These are phyloP conservation scores for Aphelocoma coerulescens DNA, from an alignment of 2,113 vertebrate species.

Conservation along the genomic window DNA sequence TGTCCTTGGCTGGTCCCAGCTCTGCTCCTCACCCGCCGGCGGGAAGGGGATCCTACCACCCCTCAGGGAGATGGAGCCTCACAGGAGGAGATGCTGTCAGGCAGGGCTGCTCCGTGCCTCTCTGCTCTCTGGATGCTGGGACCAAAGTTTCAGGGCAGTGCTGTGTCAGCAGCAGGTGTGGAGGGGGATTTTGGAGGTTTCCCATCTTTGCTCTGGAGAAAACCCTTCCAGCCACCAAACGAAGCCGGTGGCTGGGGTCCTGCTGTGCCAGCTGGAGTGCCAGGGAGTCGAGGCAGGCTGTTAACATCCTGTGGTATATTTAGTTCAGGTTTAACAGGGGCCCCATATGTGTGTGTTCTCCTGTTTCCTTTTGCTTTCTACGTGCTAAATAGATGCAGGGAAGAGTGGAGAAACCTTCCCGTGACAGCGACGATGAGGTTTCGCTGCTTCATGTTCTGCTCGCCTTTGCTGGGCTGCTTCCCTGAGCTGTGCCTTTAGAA, in stretches of 20 bases:
- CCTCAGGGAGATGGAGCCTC: accelerated
- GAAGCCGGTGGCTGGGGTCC: not conserved
- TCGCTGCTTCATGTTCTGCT: accelerated
- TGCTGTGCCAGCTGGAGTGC: not conserved
- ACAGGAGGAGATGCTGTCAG: not conserved
- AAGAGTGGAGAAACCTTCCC: not conserved
- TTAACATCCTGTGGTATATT: conserved; percentile 19
- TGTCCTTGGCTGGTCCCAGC: not conserved
- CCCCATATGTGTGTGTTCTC: conserved; percentile 32
- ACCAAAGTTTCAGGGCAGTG: not conserved
- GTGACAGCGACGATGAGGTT: not conserved
- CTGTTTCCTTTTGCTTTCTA: conserved; percentile 22
- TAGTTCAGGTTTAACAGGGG: conserved; percentile 23
- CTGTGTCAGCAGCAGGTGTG: not conserved
- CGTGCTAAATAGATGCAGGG: conserved; percentile 52
- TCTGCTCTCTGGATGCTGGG: not conserved
- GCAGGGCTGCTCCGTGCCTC: not conserved
- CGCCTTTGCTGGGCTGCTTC: not conserved
- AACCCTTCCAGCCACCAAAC: not conserved
- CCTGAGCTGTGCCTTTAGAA: not conserved
- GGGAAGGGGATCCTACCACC: not conserved
- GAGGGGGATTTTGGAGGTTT: not conserved
- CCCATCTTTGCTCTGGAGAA: not conserved
- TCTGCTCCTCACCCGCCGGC: not conserved
- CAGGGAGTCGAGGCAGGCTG: not conserved